These are phyloP conservation scores for Acronicta psi DNA, from an alignment of 2,888 invertebrate genomes.

Conservation along the genomic window DNA sequence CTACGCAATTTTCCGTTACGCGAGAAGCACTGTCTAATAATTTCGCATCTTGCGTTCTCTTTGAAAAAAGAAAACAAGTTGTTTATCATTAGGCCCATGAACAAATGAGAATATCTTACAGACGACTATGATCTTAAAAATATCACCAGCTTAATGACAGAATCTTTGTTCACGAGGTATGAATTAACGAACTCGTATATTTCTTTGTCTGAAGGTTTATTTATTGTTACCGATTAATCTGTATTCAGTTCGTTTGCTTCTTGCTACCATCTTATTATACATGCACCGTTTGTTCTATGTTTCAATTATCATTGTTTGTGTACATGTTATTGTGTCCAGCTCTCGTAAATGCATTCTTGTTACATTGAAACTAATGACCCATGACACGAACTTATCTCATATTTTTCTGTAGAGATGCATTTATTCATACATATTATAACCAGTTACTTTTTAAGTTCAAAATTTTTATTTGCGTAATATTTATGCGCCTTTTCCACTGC, in stretches of 20 bases:
- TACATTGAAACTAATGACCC: slow-evolving; percentile 68
- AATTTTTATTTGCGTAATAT: not conserved
- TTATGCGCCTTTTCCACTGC: no score
- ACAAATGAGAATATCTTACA: slow-evolving; percentile 33
- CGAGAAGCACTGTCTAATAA: no score
- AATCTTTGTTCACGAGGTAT: slow-evolving; percentile 63
- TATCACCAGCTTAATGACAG: slow-evolving; percentile 39
- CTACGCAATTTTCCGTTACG: no score
- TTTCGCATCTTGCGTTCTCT: not conserved
- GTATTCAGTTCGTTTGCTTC: slow-evolving; percentile 75
- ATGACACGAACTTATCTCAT: slow-evolving; percentile 53
- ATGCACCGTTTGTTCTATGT: slow-evolving; percentile 76
- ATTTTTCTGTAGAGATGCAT: slow-evolving; percentile 36
- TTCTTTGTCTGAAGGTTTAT: slow-evolving; percentile 76
- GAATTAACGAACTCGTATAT: slow-evolving; percentile 65
- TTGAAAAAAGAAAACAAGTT: slow-evolving; percentile 7
- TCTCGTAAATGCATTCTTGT: slow-evolving; percentile 70
- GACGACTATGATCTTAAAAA: slow-evolving; percentile 19
- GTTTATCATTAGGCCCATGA: slow-evolving; percentile 20
- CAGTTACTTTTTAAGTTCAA: not conserved
- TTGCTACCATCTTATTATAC: slow-evolving; percentile 74
- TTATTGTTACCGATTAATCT: slow-evolving; percentile 80
- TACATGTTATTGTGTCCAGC: slow-evolving; percentile 69
- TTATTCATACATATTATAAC: not conserved
- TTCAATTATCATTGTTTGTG: slow-evolving; percentile 73